Evolutionary conservation across 2,113 vertebrate species (phyloP).

Genomic region (Neoarius graeffei): DNA sequence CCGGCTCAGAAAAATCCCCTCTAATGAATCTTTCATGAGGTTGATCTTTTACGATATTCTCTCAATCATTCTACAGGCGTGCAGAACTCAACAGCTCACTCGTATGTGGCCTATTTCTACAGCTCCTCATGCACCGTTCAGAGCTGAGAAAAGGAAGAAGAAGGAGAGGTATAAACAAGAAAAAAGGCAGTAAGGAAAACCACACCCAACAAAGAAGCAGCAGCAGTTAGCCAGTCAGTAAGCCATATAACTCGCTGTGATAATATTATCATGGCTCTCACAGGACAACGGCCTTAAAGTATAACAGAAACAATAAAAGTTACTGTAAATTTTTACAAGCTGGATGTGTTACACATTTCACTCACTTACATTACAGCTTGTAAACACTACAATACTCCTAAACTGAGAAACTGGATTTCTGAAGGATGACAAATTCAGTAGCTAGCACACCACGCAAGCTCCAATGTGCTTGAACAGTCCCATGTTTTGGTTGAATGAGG

Average conservation of each 20-base stretch:
- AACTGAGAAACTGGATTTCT: background rate
- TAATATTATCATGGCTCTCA: background rate
- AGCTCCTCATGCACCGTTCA: slow-evolving; percentile 24
- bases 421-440: background rate
- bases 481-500: background rate
- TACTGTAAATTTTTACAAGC: slow-evolving; percentile 13
- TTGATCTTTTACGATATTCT: slow-evolving; percentile 47
- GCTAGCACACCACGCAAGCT: background rate
- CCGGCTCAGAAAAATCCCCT: slow-evolving; percentile 71
- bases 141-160: background rate
- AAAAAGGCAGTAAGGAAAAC: background rate
- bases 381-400: background rate
- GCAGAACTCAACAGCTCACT: slow-evolving; percentile 10
- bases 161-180: background rate
- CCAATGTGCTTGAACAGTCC: background rate
- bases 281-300: background rate
- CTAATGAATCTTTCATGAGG: slow-evolving; percentile 77
- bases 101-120: slow-evolving; percentile 16
- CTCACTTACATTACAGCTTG: background rate
- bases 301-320: slow-evolving; percentile 3
- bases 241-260: background rate
- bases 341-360: background rate
- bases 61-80: background rate
- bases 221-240: background rate
- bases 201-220: background rate